These are phyloP conservation scores for Silurus lanzhouensis DNA, from an alignment of 2,797 vertebrate genomes.

Conservation along the genomic window DNA sequence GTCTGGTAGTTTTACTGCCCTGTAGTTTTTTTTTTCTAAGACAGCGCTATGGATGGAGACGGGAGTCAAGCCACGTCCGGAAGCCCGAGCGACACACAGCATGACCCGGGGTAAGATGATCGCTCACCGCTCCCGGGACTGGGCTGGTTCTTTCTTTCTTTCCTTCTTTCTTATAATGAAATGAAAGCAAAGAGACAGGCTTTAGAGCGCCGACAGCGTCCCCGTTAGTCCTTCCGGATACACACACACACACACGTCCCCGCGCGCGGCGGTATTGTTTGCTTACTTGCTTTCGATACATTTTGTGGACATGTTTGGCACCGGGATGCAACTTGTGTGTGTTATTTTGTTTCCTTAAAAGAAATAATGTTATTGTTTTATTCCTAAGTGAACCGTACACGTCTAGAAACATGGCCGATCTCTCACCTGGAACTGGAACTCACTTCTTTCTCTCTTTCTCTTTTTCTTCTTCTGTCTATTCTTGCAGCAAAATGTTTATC, in stretches of 20 bases:
- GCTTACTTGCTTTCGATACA: slow-evolving; percentile 12
- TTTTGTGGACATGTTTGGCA: not conserved
- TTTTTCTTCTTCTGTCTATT: slow-evolving; percentile 65
- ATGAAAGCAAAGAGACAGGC: slow-evolving; percentile 20
- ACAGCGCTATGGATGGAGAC: slow-evolving; percentile 90
- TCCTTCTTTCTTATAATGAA: slow-evolving; percentile 60
- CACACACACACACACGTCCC: slow-evolving; percentile 47
- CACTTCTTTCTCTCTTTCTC: slow-evolving; percentile 86
- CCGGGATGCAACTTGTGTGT: slow-evolving; percentile 2
- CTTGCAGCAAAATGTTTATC: slow-evolving; percentile 99
- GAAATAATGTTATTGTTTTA: not conserved
- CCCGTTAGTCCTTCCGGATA: slow-evolving; percentile 76
- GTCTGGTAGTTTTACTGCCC: slow-evolving; percentile 69
- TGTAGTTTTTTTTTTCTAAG: slow-evolving; percentile 72
- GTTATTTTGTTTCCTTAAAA: not conserved
- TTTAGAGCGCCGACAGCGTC: slow-evolving; percentile 15
- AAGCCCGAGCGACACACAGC: slow-evolving; percentile 92
- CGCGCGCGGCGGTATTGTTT: slow-evolving; percentile 1
- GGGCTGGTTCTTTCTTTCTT: no score
- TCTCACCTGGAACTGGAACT: slow-evolving; percentile 86
- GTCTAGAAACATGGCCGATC: slow-evolving; percentile 93
- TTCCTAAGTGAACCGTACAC: slow-evolving; percentile 71
- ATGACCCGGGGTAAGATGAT: slow-evolving; percentile 93
- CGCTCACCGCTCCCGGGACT: not conserved
- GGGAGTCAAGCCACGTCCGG: slow-evolving; percentile 93